Percentiles rank a stretch among this genome's conserved stretches.
phyloP scores from a whole-genome alignment of 2,888 invertebrate species.

The Zaprionus lineosus region DNA sequence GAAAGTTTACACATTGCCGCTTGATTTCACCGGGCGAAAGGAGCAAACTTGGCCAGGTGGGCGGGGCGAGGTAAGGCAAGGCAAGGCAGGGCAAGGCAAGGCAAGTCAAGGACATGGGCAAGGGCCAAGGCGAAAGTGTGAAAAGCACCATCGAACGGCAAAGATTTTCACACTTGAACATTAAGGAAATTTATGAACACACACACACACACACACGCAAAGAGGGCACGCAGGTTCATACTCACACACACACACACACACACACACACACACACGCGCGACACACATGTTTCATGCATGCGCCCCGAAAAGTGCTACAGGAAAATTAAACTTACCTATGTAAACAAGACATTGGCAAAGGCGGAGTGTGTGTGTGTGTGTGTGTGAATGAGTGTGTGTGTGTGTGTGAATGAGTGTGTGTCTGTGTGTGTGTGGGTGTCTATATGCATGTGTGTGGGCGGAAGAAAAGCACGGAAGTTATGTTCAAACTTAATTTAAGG shows the following conservation, averaged over 20 bases:
- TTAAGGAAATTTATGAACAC: constrained; percentile 73
- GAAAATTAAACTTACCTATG: constrained; percentile 80
- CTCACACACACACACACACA: constrained; percentile 25
- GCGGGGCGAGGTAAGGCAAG: not conserved
- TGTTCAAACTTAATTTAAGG: constrained; percentile 82
- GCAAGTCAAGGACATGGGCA: constrained; percentile 20
- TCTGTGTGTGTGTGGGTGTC: no score
- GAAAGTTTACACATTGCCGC: constrained; percentile 79
- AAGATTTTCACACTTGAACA: constrained; percentile 81
- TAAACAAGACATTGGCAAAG: constrained; percentile 67
- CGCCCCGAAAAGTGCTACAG: constrained; percentile 71
- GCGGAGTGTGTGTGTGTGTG: constrained; percentile 32
- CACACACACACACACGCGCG: constrained; percentile 16
- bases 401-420: no score
- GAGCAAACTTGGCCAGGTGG: constrained; percentile 23
- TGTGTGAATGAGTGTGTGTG: constrained; percentile 20
- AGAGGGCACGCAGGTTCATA: constrained; percentile 45
- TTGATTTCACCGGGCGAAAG: constrained; percentile 62
- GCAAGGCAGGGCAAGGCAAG: constrained; percentile 3
- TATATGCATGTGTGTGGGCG: constrained; percentile 28
- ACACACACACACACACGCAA: constrained; percentile 31
- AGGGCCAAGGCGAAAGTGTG: constrained; percentile 67
- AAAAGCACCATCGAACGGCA: constrained; percentile 81
- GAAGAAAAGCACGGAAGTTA: constrained; percentile 65
- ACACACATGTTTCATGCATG: constrained; percentile 67